These are phyloP conservation scores for Varanus komodoensis DNA, from an alignment of 2,113 vertebrate species.

Conservation along the genomic window DNA sequence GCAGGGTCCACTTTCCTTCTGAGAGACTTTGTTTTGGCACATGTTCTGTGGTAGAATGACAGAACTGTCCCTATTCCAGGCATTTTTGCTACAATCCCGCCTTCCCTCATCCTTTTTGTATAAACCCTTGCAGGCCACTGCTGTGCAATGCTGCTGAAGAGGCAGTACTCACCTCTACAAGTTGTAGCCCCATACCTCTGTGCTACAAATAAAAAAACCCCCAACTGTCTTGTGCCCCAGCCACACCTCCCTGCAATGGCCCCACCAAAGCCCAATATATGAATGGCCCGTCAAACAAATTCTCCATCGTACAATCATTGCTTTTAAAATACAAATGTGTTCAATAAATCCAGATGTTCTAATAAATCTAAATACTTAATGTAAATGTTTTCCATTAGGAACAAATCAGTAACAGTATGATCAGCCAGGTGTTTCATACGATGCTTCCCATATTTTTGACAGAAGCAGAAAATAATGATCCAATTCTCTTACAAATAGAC, in stretches of 20 bases:
- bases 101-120: too few species aligned
- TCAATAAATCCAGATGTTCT: not conserved
- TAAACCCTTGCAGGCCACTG: too few species aligned
- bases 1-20: too few species aligned
- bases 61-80: too few species aligned
- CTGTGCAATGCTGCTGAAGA: too few species aligned
- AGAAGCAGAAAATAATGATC: not conserved
- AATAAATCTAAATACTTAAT: not conserved
- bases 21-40: too few species aligned
- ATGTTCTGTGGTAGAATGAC: too few species aligned
- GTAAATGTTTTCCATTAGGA: not conserved
- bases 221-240: not conserved
- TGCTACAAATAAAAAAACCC: not conserved
- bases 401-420: not conserved
- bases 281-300: not conserved
- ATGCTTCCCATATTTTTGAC: not conserved
- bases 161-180: too few species aligned
- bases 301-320: not conserved
- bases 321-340: not conserved
- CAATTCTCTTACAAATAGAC: slow-evolving; percentile 7
- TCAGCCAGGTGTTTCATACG: not conserved
- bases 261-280: not conserved
- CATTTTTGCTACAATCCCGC: too few species aligned
- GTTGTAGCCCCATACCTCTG: too few species aligned
- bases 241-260: not conserved